phyloP scores from a whole-genome alignment of 2,113 vertebrate species.

The Brienomyrus brachyistius region DNA sequence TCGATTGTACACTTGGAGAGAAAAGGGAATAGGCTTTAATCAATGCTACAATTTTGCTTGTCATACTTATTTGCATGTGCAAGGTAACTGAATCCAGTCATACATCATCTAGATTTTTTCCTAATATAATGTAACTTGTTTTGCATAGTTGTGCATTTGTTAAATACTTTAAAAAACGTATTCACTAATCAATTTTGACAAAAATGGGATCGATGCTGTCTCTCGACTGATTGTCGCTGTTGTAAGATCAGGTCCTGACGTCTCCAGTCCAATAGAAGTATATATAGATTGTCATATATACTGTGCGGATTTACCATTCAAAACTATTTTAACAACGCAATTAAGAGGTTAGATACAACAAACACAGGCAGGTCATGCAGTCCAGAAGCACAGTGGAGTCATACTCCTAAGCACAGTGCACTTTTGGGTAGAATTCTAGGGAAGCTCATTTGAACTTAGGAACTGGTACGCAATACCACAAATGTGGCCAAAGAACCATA shows the following conservation, averaged over 20 bases:
- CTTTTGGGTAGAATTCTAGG: background rate
- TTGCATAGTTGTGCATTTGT: background rate
- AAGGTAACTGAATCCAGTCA: conserved; percentile 8
- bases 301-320: background rate
- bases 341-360: background rate
- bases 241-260: background rate
- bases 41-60: background rate
- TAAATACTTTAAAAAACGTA: background rate
- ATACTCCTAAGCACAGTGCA: background rate
- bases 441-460: background rate
- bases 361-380: background rate
- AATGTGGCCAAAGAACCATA: background rate
- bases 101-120: background rate
- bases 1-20: background rate
- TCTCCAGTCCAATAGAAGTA: background rate
- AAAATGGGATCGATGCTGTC: background rate
- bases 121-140: background rate
- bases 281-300: background rate
- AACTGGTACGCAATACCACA: background rate
- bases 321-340: background rate
- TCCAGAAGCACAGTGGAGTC: background rate
- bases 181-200: background rate
- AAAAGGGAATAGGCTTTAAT: background rate
- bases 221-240: background rate
- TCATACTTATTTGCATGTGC: background rate